Percentiles rank a stretch among this genome's conserved stretches.
Conservation (phyloP, 2,888 invertebrate species). For the Amorpha juglandis region DNA sequence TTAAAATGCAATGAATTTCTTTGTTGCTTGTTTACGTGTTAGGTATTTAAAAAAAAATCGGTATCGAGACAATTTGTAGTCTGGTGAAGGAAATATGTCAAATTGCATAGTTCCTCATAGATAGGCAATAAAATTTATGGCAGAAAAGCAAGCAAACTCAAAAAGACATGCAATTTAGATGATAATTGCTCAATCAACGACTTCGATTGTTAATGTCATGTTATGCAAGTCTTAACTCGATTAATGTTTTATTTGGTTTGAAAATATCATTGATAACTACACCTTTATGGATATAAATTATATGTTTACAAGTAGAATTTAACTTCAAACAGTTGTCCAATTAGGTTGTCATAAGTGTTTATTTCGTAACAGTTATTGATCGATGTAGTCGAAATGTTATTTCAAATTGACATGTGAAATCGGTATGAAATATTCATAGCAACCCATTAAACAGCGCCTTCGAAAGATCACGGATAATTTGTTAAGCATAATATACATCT, state of each 20-base stretch:
- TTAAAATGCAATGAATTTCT: neutral
- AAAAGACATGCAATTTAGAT: neutral
- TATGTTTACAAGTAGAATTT: neutral
- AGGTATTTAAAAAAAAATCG: no score
- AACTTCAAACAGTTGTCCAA: neutral
- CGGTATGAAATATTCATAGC: neutral
- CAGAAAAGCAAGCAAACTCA: no score
- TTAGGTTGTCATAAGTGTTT: slow-evolving; percentile 8
- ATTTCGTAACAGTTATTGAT: slow-evolving; percentile 8
- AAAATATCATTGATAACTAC: slow-evolving; percentile 8
- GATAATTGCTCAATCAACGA: slow-evolving; percentile 15
- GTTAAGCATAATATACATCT: neutral
- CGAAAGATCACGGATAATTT: neutral
- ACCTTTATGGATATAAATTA: slow-evolving; percentile 15
- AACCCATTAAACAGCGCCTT: neutral
- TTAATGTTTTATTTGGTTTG: slow-evolving; percentile 1
- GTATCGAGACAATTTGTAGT: no score
- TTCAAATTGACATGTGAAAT: slow-evolving; percentile 17
- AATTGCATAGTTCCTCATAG: no score
- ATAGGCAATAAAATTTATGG: no score
- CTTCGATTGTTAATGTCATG: neutral
- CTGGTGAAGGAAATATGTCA: no score
- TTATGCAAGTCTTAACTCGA: slow-evolving; percentile 12
- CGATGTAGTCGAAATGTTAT: slow-evolving; percentile 15
- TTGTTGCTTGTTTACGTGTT: no score